Percentiles rank a stretch among this genome's conserved stretches.
phyloP scores from a whole-genome alignment of 2,797 vertebrate genomes.

The Arctocebus calabarensis region DNA sequence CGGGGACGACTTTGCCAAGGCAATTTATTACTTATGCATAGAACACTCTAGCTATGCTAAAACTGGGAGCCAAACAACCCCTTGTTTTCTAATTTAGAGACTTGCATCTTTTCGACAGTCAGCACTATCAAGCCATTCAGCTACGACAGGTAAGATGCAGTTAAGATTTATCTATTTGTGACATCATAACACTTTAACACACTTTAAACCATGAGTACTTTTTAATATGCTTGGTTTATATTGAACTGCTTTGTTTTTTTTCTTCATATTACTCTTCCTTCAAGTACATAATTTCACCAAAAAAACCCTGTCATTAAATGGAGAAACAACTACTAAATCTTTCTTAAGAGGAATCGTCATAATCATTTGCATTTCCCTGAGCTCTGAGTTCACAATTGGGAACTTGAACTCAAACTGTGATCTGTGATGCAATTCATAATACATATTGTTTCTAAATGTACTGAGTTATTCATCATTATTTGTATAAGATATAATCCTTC shows the following conservation, averaged over 20 bases:
- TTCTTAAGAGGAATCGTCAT: conserved; percentile 28
- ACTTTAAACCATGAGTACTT: conserved; percentile 79
- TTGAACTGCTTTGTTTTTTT: conserved; percentile 66
- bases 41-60: conserved; percentile 82
- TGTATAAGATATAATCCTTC: conserved; percentile 53
- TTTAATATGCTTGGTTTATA: conserved; percentile 62
- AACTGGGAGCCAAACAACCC: conserved; percentile 83
- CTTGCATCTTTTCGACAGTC: conserved; percentile 83
- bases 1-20: conserved; percentile 86
- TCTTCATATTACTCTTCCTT: conserved; percentile 69
- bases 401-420: conserved; percentile 67
- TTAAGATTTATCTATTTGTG: conserved; percentile 83
- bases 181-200: conserved; percentile 79
- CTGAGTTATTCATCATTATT: conserved; percentile 33
- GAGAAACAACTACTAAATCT: conserved; percentile 65
- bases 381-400: conserved; percentile 73
- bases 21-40: conserved; percentile 82
- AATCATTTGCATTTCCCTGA: conserved; percentile 65
- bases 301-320: conserved; percentile 76
- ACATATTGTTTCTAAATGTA: conserved; percentile 10
- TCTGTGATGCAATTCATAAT: conserved; percentile 39
- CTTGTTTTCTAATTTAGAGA: conserved; percentile 84
- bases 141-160: conserved; percentile 87
- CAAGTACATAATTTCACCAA: conserved; percentile 74
- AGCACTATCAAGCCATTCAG: conserved; percentile 83